Conservation (phyloP, 2,113 vertebrate genomes). For the Xyrauchen texanus region DNA sequence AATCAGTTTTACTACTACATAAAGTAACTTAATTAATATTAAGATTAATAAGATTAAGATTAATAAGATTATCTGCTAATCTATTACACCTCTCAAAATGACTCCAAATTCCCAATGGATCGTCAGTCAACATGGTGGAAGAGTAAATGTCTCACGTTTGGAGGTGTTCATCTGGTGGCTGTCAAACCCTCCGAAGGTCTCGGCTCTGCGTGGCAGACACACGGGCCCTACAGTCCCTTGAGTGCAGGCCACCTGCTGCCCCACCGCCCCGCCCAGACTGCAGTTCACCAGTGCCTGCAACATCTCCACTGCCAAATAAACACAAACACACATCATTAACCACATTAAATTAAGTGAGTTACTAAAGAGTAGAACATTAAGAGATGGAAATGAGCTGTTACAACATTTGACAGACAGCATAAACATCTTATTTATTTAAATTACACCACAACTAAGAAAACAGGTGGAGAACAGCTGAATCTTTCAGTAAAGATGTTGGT, state of each 20-base stretch:
- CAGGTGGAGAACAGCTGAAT: too few species aligned
- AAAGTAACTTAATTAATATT: too few species aligned
- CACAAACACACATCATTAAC: slow-evolving; percentile 64
- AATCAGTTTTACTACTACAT: too few species aligned
- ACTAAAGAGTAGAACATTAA: slow-evolving; percentile 51
- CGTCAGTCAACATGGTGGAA: background rate
- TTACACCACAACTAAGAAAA: background rate
- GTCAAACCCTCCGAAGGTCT: slow-evolving; percentile 98
- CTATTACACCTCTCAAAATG: too few species aligned
- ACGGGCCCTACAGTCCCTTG: slow-evolving; percentile 60
- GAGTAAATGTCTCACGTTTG: slow-evolving; percentile 77
- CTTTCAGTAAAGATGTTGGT: background rate
- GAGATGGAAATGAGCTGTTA: slow-evolving; percentile 46
- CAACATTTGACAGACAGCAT: slow-evolving; percentile 24
- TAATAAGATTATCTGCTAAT: too few species aligned
- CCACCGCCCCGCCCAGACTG: slow-evolving; percentile 77
- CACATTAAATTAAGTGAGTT: slow-evolving; percentile 74
- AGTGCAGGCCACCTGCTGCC: slow-evolving; percentile 69
- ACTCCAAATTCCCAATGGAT: too few species aligned
- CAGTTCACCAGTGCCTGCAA: slow-evolving; percentile 86
- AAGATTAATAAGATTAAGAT: too few species aligned
- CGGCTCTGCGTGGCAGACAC: slow-evolving; percentile 89
- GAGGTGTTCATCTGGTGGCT: slow-evolving; percentile 91
- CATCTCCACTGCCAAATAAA: slow-evolving; percentile 82
- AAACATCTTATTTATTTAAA: slow-evolving; percentile 5